Percentiles rank a stretch among this genome's conserved stretches.
phyloP scores from a whole-genome alignment of 2,888 invertebrate genomes.

The Listrodromus nycthemerus region DNA sequence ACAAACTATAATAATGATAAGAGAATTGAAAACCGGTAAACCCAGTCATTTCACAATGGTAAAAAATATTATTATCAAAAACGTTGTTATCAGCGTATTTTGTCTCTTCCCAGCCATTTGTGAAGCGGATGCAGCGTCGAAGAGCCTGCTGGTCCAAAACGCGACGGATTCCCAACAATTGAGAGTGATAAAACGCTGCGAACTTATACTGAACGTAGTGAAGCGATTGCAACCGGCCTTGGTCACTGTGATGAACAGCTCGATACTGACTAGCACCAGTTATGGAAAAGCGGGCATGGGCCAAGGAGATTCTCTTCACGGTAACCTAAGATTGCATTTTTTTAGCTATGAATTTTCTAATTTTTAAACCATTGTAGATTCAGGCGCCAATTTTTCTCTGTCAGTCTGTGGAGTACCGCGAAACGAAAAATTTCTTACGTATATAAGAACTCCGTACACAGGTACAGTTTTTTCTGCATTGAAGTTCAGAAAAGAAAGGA shows the following conservation, averaged over 20 bases:
- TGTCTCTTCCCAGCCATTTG: slow-evolving; percentile 76
- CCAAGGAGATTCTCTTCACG: slow-evolving; percentile 74
- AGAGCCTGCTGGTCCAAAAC: slow-evolving; percentile 77
- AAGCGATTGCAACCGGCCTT: slow-evolving; percentile 80
- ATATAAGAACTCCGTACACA: slow-evolving; percentile 82
- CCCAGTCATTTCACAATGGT: not conserved
- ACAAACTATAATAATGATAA: slow-evolving; percentile 80
- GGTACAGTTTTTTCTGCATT: slow-evolving; percentile 70
- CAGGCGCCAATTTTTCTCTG: slow-evolving; percentile 71
- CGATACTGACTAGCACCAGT: slow-evolving; percentile 72
- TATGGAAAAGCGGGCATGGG: slow-evolving; percentile 73
- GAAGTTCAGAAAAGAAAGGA: not conserved
- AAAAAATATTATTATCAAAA: not conserved
- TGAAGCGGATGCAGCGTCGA: slow-evolving; percentile 80
- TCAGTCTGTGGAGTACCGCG: slow-evolving; percentile 72
- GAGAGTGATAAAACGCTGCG: slow-evolving; percentile 82
- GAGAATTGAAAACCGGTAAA: slow-evolving; percentile 82
- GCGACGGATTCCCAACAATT: slow-evolving; percentile 81
- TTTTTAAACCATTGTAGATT: slow-evolving; percentile 66
- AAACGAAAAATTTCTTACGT: slow-evolving; percentile 75
- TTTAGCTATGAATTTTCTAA: slow-evolving; percentile 2
- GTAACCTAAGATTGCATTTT: slow-evolving; percentile 66
- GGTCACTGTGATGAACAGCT: slow-evolving; percentile 77
- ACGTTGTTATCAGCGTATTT: not conserved
- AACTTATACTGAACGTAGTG: slow-evolving; percentile 80